Conservation (phyloP, 2,113 vertebrate genomes). For the Syrrhaptes paradoxus region DNA sequence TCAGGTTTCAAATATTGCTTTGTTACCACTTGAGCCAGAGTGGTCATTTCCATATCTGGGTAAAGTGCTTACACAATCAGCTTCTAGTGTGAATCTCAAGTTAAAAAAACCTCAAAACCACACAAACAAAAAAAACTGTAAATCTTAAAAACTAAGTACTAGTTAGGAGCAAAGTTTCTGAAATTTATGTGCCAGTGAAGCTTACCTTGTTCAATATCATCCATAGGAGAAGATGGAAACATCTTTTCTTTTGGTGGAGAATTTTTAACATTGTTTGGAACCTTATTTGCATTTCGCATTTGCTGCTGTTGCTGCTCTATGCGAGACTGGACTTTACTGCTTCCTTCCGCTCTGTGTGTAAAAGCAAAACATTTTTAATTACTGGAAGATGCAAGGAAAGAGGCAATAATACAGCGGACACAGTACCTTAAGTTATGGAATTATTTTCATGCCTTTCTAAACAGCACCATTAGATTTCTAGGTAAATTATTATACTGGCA, state of each 20-base stretch:
- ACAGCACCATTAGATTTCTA: neutral
- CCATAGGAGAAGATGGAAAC: conserved; percentile 87
- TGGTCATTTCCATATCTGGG: neutral
- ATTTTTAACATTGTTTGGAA: conserved; percentile 76
- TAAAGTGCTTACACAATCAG: neutral
- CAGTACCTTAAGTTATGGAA: neutral
- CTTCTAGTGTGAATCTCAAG: neutral
- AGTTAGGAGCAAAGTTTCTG: neutral
- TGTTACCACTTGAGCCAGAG: neutral
- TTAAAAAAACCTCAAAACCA: neutral
- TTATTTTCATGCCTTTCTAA: neutral
- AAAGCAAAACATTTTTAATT: neutral
- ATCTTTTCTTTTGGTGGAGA: conserved; percentile 83
- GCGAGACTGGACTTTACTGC: conserved; percentile 92
- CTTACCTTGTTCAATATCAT: conserved; percentile 96
- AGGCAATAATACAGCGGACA: neutral
- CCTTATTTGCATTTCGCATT: conserved; percentile 74
- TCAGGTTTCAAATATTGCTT: neutral
- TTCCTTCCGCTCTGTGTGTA: conserved; percentile 88
- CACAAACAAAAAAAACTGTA: neutral
- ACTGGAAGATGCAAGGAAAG: neutral
- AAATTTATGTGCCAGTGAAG: neutral
- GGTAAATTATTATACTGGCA: neutral
- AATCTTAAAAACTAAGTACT: neutral
- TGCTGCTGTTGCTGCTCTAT: conserved; percentile 81